A percentile compares a stretch with the other conserved stretches of the same genome.
phyloP scores from a whole-genome alignment of 2,888 invertebrate species.

The Drosophila bunnanda region DNA sequence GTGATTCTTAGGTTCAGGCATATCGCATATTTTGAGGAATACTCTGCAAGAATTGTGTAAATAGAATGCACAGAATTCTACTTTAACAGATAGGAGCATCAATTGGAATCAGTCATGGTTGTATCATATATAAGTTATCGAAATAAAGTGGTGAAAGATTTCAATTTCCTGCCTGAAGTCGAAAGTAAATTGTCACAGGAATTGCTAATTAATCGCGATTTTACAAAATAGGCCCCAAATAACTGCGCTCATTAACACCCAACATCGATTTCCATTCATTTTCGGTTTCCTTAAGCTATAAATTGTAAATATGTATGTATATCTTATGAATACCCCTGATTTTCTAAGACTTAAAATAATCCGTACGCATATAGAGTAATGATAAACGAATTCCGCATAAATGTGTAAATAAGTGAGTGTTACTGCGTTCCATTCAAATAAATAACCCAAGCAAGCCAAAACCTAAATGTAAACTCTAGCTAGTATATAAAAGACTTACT shows the following conservation, averaged over 20 bases:
- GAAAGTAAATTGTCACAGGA: background rate
- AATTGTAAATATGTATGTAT: slow-evolving; percentile 51
- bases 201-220: background rate
- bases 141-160: background rate
- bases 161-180: background rate
- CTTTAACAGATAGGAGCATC: slow-evolving; percentile 4
- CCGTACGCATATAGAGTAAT: slow-evolving; percentile 21
- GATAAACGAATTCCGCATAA: slow-evolving; percentile 13
- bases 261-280: background rate
- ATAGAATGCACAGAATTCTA: slow-evolving; percentile 50
- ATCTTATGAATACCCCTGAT: slow-evolving; percentile 23
- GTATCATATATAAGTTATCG: slow-evolving; percentile 34
- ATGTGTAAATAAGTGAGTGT: slow-evolving; percentile 43
- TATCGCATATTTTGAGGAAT: slow-evolving; percentile 27
- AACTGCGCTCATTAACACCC: background rate
- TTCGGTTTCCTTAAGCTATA: slow-evolving; percentile 40
- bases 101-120: slow-evolving; percentile 32
- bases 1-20: slow-evolving; percentile 24
- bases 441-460: slow-evolving; percentile 35
- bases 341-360: slow-evolving; percentile 17
- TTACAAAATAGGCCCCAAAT: slow-evolving; percentile 1
- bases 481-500: slow-evolving; percentile 61
- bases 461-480: slow-evolving; percentile 45
- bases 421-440: slow-evolving; percentile 50
- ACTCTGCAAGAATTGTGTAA: slow-evolving; percentile 59